These are phyloP conservation scores for Stigmatopora argus DNA, from an alignment of 2,113 vertebrate species.

Conservation along the genomic window DNA sequence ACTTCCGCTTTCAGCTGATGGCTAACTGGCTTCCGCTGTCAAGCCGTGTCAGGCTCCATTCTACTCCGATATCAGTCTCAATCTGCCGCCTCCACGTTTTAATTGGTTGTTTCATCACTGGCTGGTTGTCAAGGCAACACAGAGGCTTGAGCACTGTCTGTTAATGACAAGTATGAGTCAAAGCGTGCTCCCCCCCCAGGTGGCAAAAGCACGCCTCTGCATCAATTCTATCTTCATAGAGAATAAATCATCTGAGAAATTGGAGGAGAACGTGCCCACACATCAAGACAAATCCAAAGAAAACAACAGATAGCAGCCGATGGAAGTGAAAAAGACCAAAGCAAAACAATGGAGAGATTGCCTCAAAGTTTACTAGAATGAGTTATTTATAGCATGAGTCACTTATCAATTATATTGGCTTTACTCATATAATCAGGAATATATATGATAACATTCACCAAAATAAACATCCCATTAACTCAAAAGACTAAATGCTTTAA, in stretches of 20 bases:
- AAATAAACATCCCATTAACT: slow-evolving; percentile 15
- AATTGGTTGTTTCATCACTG: slow-evolving; percentile 45
- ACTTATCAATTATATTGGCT: slow-evolving; percentile 19
- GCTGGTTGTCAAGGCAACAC: slow-evolving; percentile 59
- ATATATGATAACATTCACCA: slow-evolving; percentile 7
- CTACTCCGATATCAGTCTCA: slow-evolving; percentile 28
- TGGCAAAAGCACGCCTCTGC: slow-evolving; percentile 45
- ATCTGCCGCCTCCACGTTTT: slow-evolving; percentile 39
- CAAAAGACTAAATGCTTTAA: slow-evolving; percentile 40
- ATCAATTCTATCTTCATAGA: slow-evolving; percentile 43
- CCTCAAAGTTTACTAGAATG: slow-evolving; percentile 12
- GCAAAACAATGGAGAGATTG: slow-evolving; percentile 7
- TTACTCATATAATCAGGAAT: slow-evolving; percentile 26
- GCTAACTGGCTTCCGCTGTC: slow-evolving; percentile 24
- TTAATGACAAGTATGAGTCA: slow-evolving; percentile 51
- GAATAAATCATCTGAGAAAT: slow-evolving; percentile 44
- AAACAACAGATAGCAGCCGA: slow-evolving; percentile 27
- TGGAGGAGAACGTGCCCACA: slow-evolving; percentile 32
- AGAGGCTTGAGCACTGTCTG: slow-evolving; percentile 25
- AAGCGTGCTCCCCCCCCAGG: slow-evolving; percentile 30
- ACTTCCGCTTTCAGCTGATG: slow-evolving; percentile 25
- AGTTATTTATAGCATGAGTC: slow-evolving; percentile 19
- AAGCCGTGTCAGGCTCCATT: slow-evolving; percentile 39
- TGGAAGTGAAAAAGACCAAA: neutral
- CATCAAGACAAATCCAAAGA: slow-evolving; percentile 15